A percentile compares a stretch with the other conserved stretches of the same genome.
These are phyloP conservation scores for Tinamus guttatus DNA, from an alignment of 2,113 vertebrate species.

Conservation along the genomic window DNA sequence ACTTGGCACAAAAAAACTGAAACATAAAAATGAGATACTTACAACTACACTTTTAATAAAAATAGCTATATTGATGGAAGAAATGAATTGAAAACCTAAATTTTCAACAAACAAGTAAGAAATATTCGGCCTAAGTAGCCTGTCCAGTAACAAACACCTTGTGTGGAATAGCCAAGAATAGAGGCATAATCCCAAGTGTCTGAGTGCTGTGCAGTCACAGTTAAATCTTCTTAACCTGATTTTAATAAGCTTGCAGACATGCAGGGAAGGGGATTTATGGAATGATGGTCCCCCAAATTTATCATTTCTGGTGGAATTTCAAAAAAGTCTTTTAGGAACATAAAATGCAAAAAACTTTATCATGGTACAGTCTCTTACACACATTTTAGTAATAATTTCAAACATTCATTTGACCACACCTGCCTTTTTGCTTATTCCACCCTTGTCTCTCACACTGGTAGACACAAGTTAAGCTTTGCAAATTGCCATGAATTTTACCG, in stretches of 20 bases:
- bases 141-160: neutral
- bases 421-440: neutral
- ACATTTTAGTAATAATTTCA: neutral
- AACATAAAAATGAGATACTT: neutral
- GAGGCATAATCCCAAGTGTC: slow-evolving; percentile 50
- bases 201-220: slow-evolving; percentile 17
- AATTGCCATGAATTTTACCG: neutral
- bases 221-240: slow-evolving; percentile 56
- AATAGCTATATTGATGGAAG: neutral
- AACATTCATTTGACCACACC: neutral
- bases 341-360: neutral
- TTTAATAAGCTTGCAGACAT: slow-evolving; percentile 31
- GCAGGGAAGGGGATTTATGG: neutral
- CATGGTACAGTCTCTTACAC: neutral
- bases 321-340: neutral
- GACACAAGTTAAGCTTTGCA: neutral
- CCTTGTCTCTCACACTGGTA: neutral
- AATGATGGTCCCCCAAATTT: neutral
- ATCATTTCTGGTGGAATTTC: neutral
- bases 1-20: neutral
- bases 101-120: neutral
- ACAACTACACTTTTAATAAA: neutral
- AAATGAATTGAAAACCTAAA: neutral
- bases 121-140: neutral
- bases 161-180: slow-evolving; percentile 27